Percentiles rank a stretch among this genome's conserved stretches.
These are phyloP conservation scores for Muricea muricata DNA, from an alignment of 92 coral and sea anemone species.

Conservation along the genomic window DNA sequence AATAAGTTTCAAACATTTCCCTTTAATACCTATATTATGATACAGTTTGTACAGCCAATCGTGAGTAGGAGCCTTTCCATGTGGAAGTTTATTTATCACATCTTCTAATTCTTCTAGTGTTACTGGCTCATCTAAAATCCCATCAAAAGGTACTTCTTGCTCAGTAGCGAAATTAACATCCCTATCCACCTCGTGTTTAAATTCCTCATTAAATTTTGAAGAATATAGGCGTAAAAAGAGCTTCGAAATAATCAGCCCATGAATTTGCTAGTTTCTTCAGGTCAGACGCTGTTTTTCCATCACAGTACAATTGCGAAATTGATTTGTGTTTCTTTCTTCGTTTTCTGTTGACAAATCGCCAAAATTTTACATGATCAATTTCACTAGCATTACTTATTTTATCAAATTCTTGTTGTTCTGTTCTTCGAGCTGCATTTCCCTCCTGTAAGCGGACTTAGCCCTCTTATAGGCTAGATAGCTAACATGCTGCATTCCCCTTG, in stretches of 20 bases:
- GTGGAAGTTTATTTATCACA: not conserved
- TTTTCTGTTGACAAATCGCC: not conserved
- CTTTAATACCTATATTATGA: not conserved
- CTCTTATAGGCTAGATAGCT: no score
- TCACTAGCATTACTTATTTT: not conserved
- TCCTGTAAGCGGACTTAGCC: no score
- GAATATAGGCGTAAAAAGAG: not conserved
- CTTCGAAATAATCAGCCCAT: not conserved
- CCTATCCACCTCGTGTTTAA: not conserved
- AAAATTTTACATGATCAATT: not conserved
- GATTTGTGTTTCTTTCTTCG: not conserved
- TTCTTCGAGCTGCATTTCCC: no score
- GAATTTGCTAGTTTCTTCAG: not conserved
- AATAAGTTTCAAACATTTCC: not conserved
- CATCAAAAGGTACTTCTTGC: not conserved
- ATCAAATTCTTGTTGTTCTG: no score
- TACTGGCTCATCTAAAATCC: not conserved
- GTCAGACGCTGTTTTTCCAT: not conserved
- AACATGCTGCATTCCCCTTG: no score
- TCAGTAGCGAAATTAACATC: no score
- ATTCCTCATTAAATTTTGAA: not conserved
- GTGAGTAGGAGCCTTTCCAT: not conserved
- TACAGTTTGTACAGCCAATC: not conserved
- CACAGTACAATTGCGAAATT: not conserved
- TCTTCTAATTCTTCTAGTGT: not conserved